Evolutionary conservation across 2,888 invertebrate genomes (phyloP).

Genomic region (Digitonthophagus gazella): DNA sequence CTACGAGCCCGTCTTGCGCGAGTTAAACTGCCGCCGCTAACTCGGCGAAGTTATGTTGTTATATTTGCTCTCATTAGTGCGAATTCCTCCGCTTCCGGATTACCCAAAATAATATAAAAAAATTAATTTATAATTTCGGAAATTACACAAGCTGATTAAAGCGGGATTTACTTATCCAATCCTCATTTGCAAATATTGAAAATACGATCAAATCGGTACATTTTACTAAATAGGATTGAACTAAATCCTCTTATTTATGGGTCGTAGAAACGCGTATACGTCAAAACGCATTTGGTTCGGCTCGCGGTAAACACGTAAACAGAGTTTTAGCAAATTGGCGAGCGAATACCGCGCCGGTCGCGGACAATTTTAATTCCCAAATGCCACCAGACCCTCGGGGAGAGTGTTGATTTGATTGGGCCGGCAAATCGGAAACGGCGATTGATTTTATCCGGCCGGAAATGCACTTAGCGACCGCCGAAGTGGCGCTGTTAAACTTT

Average conservation of each 20-base stretch:
- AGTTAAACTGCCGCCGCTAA: constrained; percentile 27
- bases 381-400: constrained; percentile 18
- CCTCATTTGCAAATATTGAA: not conserved
- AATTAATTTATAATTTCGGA: too few relatives aligned
- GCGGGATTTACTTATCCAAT: not conserved
- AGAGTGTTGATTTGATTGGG: constrained; percentile 40
- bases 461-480: constrained; percentile 38
- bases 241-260: not conserved
- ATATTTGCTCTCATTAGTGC: not conserved
- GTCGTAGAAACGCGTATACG: not conserved
- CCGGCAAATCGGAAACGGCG: constrained; percentile 39
- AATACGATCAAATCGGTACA: too few relatives aligned
- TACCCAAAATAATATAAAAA: not conserved
- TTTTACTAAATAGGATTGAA: not conserved
- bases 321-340: not conserved
- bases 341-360: not conserved
- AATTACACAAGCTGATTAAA: too few relatives aligned
- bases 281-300: not conserved
- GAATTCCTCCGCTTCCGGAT: not conserved
- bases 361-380: not conserved
- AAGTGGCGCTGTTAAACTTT: constrained; percentile 37
- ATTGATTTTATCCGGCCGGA: constrained; percentile 42
- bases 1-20: constrained; percentile 38
- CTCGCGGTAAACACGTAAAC: not conserved
- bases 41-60: not conserved